Base-by-base conservation (phyloP, 1,140 invertebrate species). In the Heliconius melpomene region DNA sequence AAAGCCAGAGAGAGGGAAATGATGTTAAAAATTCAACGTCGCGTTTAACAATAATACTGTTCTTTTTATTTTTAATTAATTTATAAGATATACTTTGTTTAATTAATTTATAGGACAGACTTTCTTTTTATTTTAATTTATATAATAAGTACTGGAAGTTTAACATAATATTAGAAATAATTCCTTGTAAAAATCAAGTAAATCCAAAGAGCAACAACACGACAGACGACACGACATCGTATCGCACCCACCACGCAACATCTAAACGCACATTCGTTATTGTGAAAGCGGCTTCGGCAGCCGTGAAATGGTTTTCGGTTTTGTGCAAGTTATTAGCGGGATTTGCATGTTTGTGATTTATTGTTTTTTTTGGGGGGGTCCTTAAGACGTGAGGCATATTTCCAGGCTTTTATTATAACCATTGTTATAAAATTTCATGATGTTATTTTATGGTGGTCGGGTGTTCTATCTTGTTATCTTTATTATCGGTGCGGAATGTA, bases 271-370 rank as follows among this genome's bases (percentile, higher is more conserved):
- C 72, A 70, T 71, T 76, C 77, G 18, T 87, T 82, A 80, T 75
- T 74, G 84, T 72, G 80, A 82, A 78, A 82, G 79, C 86, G 82
- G 86, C 89, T 91, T 90, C 88, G 91, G 88, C 84, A 88, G 80
- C 89, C 90, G 91, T 92, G 91, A 94, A 94, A 93, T 93, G 89
- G 92, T 87, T 93, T 94, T 94, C 91, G 92, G 92, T 94, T 94
- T 94, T 94, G 91, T 94, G 91, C 92, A 94, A 90, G 90, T 94
- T 94, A 94, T 94, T 94, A 94, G 91, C 88, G 80, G 90, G 92
- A 94, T 94, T 93, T 94, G 91, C 92, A 94, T 94, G 91, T 93
- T 94, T 94, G 85, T 93, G 92, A 94, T 94, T 94, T 94, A 94
- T 94, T 89, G 91, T 90, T 91, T 89, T 88, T 84, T 84, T 66